Base-by-base conservation (phyloP, 1,140 invertebrate species). In the Pseudomyrmex cubaensis region DNA sequence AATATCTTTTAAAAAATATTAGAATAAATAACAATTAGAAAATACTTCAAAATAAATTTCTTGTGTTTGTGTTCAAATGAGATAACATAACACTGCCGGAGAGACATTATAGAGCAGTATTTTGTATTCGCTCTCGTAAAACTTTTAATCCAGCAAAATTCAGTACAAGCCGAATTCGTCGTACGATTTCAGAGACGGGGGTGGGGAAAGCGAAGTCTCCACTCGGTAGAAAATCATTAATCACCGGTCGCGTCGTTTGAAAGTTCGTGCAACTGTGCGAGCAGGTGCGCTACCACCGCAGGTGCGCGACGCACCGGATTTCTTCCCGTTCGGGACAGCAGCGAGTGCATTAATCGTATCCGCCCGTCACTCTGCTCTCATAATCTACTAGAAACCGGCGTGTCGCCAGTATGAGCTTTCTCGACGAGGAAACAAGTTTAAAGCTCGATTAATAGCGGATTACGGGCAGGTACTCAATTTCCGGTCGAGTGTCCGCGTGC, bases 391-490 rank as follows among this genome's bases (percentile, higher is more conserved):
- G 25, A 35, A 72, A 62, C 67, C 52, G 85, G 54, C 64, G 72
- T 85, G 87, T 87, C 67, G 76, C 66, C 67, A 86, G 44, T 80
- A 35, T 66, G 50, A 85, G 50, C 77, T 74, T 69, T 57, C 35
- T 57, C 54, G 85, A 88, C 73, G 86, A 78, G 77, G 83, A 85
- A 83, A 85, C 87, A 89, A 88, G 66, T 89, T 89, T 89, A 89
- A 89, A 89, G 87, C 87, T 89, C 72, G 87, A 89, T 89, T 89
- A 89, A 89, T 89, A 88, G 87, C 63, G 86, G 86, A 89, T 89
- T 89, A 89, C 86, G 82, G 66, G 52, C 73, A 64, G 73, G 83
- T 85, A 83, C 83, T 88, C 86, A 88, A 89, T 89, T 89, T 85
- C 84, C 87, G 67, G 57, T n/a, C 69, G 74, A 63, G 50, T 48